Evolutionary conservation across 2,113 vertebrate species (phyloP), one percentile per base, ranked within the genome.

Genomic region (Mola mola): DNA sequence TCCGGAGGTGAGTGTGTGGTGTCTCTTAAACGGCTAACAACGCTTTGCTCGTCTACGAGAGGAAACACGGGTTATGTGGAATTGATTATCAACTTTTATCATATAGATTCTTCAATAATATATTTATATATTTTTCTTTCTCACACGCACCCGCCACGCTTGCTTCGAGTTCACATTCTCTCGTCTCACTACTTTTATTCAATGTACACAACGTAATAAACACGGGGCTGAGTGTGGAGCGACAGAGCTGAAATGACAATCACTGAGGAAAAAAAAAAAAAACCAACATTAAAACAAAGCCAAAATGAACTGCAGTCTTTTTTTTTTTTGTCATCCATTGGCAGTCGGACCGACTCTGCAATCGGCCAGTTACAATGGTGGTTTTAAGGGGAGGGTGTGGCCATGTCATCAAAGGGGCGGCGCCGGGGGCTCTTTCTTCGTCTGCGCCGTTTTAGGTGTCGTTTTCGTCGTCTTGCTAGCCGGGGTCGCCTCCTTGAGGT

Each of bases 161-260:
- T 64, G 63, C 63, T 72, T 76, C 43, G 46, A 93, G 61, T 76
- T 76, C 85, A 85, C 88, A 90, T 88, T 94, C 95, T 78, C 94
- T 91, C 93, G 67, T 95, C 93, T 94, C 93, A 94, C 94, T 91
- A 92, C 84, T 93, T 94, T 95, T 95, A 93, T 95, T 97, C 82
- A 82, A 84, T 95, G 95, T 96, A 95, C 95, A 97, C 95, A 96
- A 96, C 93, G 93, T 94, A 96, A 97, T 93, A 94, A 96, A 95
- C 72, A 65, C 61, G 75, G 63, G 49, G 46, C 60, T 10, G 79
- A 73, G 75, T 62, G 50, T 56, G 69, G 76, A 94, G 95, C 94
- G 93, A 96, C 95, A 95, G 94, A 96, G 93, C 94, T 95, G 94
- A 96, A 96, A 94, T 96, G 95, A 97, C 95, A 96, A 98, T 97